Base-by-base conservation (phyloP, 1,140 invertebrate species). In the Bombus consobrinus region DNA sequence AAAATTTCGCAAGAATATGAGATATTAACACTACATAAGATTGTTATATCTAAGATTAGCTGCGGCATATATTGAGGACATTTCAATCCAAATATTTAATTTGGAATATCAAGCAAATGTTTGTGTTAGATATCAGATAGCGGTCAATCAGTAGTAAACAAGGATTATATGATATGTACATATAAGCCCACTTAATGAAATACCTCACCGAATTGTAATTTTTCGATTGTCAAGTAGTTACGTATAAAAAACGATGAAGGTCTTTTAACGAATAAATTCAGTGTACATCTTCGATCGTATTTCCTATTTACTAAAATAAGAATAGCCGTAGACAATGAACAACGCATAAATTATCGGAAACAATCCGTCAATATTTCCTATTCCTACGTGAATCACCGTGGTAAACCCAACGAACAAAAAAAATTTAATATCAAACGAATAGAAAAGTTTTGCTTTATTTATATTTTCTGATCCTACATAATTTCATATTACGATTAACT, bases 401-500 rank as follows among this genome's bases (percentile, higher is more conserved):
- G 74, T 88, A 88, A 86, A 62, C 37, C 85, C 80, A 22, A 10
- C 1, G 53, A 41, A 87, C 2, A 34, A 87, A 75, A 75, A 88
- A 88, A 88, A 79, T 25, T 22, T 10, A 78, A 39, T 3, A 28
- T 22, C 9, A 6, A 39, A 37, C 9, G 10, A 13, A 39, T 12
- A 37, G 3, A 25, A 25, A 69, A 34, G 2, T 66, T 34, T 34
- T 62, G 5, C 6, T 32, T 66, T 66, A 32, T 34, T 62, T 66
- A 66, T 66, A 53, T 53, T 53, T 53, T 53, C 47, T 53, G 18
- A 53, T 22, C 47, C 47, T 53, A 53, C 47, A 18, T 53, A 53
- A 53, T 53, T 22, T 53, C 47, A 53, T 53, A 53, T 53, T 53
- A 13, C 28, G 28, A 62, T n/a, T 62, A 62, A n/a, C 28, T 62